Base-by-base conservation (phyloP, 1,140 invertebrate genomes). In the Branchinecta lindahli region DNA sequence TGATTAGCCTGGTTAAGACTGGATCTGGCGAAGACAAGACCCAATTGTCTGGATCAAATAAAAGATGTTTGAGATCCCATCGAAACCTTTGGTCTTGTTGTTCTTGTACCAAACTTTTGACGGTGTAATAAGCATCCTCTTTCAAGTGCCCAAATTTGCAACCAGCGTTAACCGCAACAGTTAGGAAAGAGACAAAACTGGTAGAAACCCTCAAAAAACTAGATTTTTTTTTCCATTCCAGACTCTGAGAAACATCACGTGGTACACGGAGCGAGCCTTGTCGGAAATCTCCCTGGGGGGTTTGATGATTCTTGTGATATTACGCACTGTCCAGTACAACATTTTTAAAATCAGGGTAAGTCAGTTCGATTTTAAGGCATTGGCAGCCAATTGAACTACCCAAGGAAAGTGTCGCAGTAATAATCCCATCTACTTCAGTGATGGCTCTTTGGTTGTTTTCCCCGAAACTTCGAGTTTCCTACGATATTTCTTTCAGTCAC, bases 251-350 rank as follows among this genome's bases (percentile, higher is more conserved):
- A 88, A 89, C 78, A 84, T 96, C 9, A 80, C 84, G 0, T 99
- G 94, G 94, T 96, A 95, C 76, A 91, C 87, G 46, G 95, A 98
- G 78, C 82, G 94, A 73, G 84, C 84, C 6, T 86, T 98, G 69
- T 88, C 87, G 44, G 92, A 96, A 81, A 91, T 98, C 74, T 92
- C 94, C 0, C 81, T 99, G 3, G 96, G 96, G 18, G 95, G 96
- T n/a, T 82, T 99, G 15, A 84, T 96, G 70, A 92, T 98, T 71
- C 81, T 98, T 67, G 93, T 99, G 8, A 89, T 98, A 18, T 89
- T 97, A 47, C 82, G 96, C 72, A 97, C 94, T 7, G 92, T 99
- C 77, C 96, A 98, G 77, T 97, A 92, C 80, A 99, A 99, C 78
- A 96, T 98, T 86, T 84, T 95, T 46, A 89, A 94, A 80, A 96